Percentiles rank a stretch among this genome's conserved stretches.
Conservation (phyloP, 2,113 vertebrate genomes). For the Odocoileus virginianus region DNA sequence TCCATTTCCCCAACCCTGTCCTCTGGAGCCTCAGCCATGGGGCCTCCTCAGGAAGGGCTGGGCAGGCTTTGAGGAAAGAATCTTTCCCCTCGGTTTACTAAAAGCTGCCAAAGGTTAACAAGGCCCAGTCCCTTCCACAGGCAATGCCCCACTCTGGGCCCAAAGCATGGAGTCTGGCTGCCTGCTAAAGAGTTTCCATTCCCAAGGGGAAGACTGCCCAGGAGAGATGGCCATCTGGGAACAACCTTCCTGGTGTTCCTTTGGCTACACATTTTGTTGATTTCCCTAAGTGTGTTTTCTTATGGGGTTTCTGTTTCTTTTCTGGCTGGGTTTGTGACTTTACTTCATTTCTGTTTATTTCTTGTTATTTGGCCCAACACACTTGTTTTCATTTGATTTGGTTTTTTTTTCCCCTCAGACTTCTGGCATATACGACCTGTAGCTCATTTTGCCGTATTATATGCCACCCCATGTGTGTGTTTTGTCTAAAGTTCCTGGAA, state of each 20-base stretch:
- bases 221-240: constrained; percentile 64
- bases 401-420: not conserved
- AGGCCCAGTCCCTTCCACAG: not conserved
- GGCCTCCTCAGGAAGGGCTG: not conserved
- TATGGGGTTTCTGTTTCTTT: constrained; percentile 71
- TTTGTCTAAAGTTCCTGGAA: constrained; percentile 53
- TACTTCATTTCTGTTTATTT: constrained; percentile 75
- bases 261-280: constrained; percentile 69
- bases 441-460: constrained; percentile 48
- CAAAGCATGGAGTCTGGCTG: constrained; percentile 16
- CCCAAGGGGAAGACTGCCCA: constrained; percentile 47
- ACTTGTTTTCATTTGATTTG: constrained; percentile 62
- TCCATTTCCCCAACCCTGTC: not conserved
- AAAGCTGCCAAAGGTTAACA: not conserved
- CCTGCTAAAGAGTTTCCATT: constrained; percentile 50
- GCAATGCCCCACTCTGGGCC: not conserved
- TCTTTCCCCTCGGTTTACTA: not conserved
- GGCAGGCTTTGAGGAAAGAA: constrained; percentile 29
- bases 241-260: constrained; percentile 58
- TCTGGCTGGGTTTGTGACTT: constrained; percentile 71
- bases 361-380: constrained; percentile 69
- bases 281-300: constrained; percentile 71
- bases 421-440: constrained; percentile 48
- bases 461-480: constrained; percentile 29
- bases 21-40: not conserved